Evolutionary conservation across 2,113 vertebrate genomes (phyloP).

Genomic region (Scomber scombrus): DNA sequence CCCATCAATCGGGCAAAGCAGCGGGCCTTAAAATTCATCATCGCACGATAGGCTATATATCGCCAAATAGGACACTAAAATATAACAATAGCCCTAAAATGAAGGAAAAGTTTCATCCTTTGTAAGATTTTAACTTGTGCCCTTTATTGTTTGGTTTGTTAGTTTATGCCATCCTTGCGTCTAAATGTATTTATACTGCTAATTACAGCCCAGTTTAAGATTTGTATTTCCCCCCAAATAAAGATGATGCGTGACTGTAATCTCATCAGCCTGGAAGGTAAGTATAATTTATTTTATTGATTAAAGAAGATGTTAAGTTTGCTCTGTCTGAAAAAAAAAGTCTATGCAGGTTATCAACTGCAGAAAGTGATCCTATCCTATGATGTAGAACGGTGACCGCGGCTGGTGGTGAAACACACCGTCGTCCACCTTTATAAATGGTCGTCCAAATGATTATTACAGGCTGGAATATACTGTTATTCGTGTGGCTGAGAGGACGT

Average conservation of each 20-base stretch:
- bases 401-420: too few species aligned
- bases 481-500: too few species aligned
- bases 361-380: too few species aligned
- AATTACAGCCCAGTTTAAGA: background rate
- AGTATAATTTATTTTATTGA: constrained; percentile 65
- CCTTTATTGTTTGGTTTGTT: constrained; percentile 1
- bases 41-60: background rate
- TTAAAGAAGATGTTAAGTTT: too few species aligned
- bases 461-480: too few species aligned
- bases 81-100: background rate
- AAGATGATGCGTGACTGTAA: constrained; percentile 33
- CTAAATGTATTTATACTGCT: background rate
- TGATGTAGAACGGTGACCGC: too few species aligned
- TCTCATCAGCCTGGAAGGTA: constrained; percentile 58
- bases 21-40: background rate
- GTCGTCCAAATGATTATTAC: too few species aligned
- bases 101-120: background rate
- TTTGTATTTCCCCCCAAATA: background rate
- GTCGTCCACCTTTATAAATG: too few species aligned
- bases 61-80: constrained; percentile 1
- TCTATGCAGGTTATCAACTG: too few species aligned
- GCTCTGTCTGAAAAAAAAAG: too few species aligned
- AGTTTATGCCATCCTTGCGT: too few species aligned
- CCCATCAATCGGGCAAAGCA: too few species aligned
- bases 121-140: constrained; percentile 13